Evolutionary conservation across 2,888 invertebrate genomes (phyloP), one percentile per base, ranked within the genome.

Genomic region (Drosophila sordidula): DNA sequence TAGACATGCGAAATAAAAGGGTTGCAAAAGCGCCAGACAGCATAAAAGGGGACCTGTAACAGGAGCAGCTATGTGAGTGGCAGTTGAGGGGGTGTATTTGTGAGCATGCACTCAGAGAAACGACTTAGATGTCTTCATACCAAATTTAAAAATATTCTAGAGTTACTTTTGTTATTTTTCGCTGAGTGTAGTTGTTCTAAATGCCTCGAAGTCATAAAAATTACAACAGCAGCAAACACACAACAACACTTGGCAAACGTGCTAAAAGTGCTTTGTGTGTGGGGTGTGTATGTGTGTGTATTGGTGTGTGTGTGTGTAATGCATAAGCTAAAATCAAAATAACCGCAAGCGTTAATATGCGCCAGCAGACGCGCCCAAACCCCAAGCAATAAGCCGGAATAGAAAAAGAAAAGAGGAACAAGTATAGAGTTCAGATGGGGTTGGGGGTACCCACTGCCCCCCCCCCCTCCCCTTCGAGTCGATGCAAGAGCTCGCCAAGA

Each of bases 291-390:
- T 51, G 25, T 16, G 41, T 56, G 47, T 59, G 25, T 54, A 25
- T 14, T 6, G 29, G 34, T 34, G 6, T 26, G 42, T 49, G 38
- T 29, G 49, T 50, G 59, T 55, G 56, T 42, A 14, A 22, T 46
- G 49, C 61, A 65, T 71, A 77, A 75, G 76, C 71, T 64, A 5
- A 68, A 77, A 75, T 77, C 77, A 64, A 75, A 77, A 77, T 68
- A 77, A 62, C 80, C 77, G 36, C 77, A 79, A 71, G 68, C 64
- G 39, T 45, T 68, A 65, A 77, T 63, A 64, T 75, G 56, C 76
- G 26, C 14, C 58, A 62, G 41, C 61, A 64, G 52, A 64, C 46
- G 46, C 50, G 34, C 29, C 11, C 73, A 29, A 29, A 29, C 29
- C 29, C 29, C 29, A 29, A 29, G 29, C 8, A 29, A 29, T 29